Evolutionary conservation across 1,140 invertebrate genomes (phyloP).

Genomic region (Hypsibius dujardini): DNA sequence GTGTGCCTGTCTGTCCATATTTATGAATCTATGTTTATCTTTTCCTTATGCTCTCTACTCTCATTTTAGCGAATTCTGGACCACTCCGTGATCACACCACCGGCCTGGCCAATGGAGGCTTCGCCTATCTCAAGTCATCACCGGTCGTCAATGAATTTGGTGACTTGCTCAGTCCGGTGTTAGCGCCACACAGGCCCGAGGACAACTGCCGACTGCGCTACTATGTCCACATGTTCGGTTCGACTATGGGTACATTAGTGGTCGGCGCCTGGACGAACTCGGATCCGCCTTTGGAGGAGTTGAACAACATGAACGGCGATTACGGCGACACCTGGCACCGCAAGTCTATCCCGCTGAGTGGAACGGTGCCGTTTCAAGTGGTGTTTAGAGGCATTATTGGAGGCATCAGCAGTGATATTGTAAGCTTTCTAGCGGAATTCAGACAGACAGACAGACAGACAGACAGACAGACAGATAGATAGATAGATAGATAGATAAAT

Average conservation of each 20-base stretch:
- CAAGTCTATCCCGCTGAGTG: neutral
- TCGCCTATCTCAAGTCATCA: neutral
- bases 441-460: neutral
- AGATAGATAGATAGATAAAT: too few relatives aligned
- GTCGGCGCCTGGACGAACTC: neutral
- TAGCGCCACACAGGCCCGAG: neutral
- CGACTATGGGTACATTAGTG: neutral
- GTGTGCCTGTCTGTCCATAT: too few relatives aligned
- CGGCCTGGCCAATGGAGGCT: neutral
- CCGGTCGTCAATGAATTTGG: neutral
- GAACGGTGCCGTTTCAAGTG: neutral
- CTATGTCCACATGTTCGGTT: neutral
- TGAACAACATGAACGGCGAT: neutral
- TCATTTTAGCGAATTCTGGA: neutral
- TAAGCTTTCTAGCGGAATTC: neutral
- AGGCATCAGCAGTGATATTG: neutral
- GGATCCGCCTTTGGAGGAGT: neutral
- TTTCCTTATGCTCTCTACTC: too few relatives aligned
- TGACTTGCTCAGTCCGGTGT: neutral
- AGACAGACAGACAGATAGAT: too few relatives aligned
- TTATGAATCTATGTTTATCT: too few relatives aligned
- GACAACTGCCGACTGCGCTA: neutral
- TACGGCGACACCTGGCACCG: neutral
- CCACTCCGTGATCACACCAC: neutral
- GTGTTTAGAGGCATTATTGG: neutral